Base-by-base conservation (phyloP, 2,113 vertebrate genomes). In the Lampris incognitus region DNA sequence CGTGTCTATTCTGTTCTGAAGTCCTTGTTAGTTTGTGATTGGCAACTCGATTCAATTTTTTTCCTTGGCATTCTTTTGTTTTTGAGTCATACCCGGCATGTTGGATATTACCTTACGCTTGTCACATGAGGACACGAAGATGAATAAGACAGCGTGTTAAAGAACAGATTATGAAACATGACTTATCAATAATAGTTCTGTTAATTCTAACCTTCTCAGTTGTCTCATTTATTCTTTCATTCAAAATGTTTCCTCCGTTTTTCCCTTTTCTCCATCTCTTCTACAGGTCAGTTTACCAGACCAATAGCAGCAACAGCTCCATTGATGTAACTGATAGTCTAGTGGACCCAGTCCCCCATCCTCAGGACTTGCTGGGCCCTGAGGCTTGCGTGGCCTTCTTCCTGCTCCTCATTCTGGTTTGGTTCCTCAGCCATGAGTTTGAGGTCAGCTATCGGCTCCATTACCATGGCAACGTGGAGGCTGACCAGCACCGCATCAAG, bases 401-500 rank as follows among this genome's bases (percentile, higher is more conserved):
- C 82, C 95, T 99, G 50, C 95, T 99, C 66, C 95, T 99, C 0
- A 93, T 99, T 57, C 88, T 99, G 55, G 96, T 99, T 64, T 99
- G 97, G 98, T 99, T 99, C 91, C 94, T 99, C 81, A 99, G 97
- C 72, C 95, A 97, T 0, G 98, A 99, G 89, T 97, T 98, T 1
- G 98, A 99, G 89, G 97, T 99, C 90, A 97, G 97, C 69, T 96
- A 99, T 90, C 97, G 98, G 0, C 95, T 99, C 4, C 98, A 99
- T 91, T 99, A 99, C 92, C 98, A 99, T 0, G 98, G 98, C 2
- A 96, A 98, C 0, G 97, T 99, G 79, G 98, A 99, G 81, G 98
- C 98, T 0, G 97, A 98, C 79, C 96, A 96, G 11, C 98, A 99
- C 85, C 98, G 97, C 86, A 97, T 95, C 90, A 99, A 98, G 92